These are phyloP conservation scores for Aurelia sp. DNA, from an alignment of 30 jellyfish, hydroid and myxozoan genomes.

Conservation along the genomic window DNA sequence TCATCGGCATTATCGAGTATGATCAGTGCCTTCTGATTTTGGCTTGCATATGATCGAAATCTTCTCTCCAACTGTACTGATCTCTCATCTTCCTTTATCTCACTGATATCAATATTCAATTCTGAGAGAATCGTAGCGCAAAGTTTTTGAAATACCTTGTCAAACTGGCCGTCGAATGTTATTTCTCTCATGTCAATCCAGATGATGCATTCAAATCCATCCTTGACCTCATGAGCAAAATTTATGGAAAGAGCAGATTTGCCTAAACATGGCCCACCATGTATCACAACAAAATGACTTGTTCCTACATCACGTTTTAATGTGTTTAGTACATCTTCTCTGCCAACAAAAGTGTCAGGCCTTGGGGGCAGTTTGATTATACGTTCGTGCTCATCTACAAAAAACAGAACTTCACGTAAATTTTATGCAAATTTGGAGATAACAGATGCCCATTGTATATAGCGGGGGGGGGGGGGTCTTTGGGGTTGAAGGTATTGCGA, in stretches of 20 bases:
- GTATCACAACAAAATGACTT: not conserved
- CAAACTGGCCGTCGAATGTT: not conserved
- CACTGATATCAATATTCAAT: not conserved
- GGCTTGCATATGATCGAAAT: not conserved
- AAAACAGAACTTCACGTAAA: too few species aligned
- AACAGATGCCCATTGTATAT: too few species aligned
- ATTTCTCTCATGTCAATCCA: not conserved
- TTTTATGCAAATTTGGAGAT: too few species aligned
- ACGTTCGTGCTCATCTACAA: not conserved
- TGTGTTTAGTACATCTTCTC: not conserved
- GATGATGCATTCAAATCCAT: not conserved
- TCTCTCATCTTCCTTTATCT: not conserved
- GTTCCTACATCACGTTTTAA: not conserved
- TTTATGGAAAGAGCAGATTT: not conserved
- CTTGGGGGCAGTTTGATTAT: not conserved
- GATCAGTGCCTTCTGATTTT: not conserved
- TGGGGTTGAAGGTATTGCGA: too few species aligned
- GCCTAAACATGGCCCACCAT: not conserved
- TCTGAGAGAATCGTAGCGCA: not conserved
- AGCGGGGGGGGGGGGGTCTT: too few species aligned
- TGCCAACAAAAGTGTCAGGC: not conserved
- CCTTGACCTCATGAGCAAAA: not conserved
- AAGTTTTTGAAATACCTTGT: not conserved
- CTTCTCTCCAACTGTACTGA: not conserved
- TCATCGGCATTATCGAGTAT: not conserved